Conservation (phyloP, 1,140 invertebrate genomes). For the Drosophila lacertosa region DNA sequence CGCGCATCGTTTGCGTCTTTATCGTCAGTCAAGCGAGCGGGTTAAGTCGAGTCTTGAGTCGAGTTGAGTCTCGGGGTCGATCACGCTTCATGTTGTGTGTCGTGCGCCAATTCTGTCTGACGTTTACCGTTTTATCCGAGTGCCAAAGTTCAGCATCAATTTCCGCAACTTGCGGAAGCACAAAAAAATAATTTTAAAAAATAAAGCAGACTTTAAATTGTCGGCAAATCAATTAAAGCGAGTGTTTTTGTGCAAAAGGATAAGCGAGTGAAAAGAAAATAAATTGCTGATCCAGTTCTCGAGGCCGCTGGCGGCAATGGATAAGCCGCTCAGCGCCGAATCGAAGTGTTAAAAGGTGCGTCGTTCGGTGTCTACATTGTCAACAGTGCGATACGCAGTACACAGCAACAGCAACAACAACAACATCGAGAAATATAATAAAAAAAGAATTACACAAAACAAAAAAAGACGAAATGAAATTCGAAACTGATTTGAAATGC, state of each 20-base stretch:
- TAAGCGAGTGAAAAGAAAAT: constrained; percentile 17
- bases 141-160: constrained; percentile 46
- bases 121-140: constrained; percentile 67
- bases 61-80: constrained; percentile 45
- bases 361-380: constrained; percentile 54
- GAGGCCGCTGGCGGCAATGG: constrained; percentile 23
- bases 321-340: constrained; percentile 25
- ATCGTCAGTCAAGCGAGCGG: no score
- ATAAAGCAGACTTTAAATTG: background rate
- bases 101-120: constrained; percentile 78
- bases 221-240: constrained; percentile 21
- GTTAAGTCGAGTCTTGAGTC: no score
- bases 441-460: constrained; percentile 23
- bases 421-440: constrained; percentile 2
- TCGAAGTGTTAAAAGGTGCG: constrained; percentile 58
- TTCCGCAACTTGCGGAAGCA: constrained; percentile 3
- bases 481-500: constrained; percentile 69
- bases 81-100: constrained; percentile 58
- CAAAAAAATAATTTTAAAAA: background rate
- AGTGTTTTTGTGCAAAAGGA: constrained; percentile 29
- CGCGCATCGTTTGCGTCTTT: constrained; percentile 8
- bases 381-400: constrained; percentile 46
- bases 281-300: constrained; percentile 14
- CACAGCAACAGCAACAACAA: constrained; percentile 35
- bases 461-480: constrained; percentile 69